Evolutionary conservation across 2,113 vertebrate genomes (phyloP).

Genomic region (Peucedramus taeniatus): DNA sequence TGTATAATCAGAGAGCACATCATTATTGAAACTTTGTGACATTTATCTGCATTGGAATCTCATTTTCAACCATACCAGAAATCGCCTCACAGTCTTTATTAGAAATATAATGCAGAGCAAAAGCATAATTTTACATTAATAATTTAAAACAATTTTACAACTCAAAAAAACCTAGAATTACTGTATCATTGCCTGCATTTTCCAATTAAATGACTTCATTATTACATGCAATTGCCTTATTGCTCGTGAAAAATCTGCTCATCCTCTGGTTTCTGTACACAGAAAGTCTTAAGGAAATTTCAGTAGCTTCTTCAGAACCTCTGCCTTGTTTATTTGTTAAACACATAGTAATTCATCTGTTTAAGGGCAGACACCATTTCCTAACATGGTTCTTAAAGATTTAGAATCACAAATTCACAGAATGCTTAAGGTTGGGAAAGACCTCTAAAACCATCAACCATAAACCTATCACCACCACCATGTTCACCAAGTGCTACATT

Average conservation of each 20-base stretch:
- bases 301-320: not conserved
- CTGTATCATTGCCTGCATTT: not conserved
- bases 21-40: not conserved
- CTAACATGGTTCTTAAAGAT: not conserved
- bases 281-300: not conserved
- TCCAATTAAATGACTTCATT: not conserved
- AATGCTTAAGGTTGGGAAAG: not conserved
- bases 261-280: not conserved
- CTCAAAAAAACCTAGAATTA: not conserved
- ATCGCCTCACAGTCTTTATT: rapidly evolving
- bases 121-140: not conserved
- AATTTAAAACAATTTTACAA: not conserved
- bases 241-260: not conserved
- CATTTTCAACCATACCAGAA: not conserved
- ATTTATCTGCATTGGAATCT: not conserved
- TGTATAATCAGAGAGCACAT: not conserved
- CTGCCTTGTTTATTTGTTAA: not conserved
- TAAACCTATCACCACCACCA: not conserved
- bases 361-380: not conserved
- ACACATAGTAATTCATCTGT: not conserved
- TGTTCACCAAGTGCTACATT: not conserved
- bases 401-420: not conserved
- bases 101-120: not conserved
- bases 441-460: not conserved
- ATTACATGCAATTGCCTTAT: not conserved